Evolutionary conservation across 2,797 vertebrate species (phyloP).

Genomic region (Hippocampus kuda): DNA sequence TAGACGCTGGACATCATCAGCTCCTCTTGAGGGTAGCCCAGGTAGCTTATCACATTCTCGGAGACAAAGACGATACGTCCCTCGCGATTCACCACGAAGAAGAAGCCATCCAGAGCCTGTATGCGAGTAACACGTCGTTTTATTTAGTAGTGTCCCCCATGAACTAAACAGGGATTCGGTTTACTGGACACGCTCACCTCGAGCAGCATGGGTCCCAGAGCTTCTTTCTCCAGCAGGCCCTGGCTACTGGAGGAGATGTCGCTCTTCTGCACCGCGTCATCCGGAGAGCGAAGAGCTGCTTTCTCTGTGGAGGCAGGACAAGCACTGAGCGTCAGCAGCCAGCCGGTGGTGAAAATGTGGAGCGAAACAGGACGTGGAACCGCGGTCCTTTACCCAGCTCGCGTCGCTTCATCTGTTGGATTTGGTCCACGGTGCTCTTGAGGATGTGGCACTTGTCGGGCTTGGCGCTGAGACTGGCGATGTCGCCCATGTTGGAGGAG

Average conservation of each 20-base stretch:
- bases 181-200: constrained; percentile 64
- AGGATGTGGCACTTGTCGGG: constrained; percentile 95
- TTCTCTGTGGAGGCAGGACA: constrained; percentile 65
- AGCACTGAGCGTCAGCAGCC: neutral
- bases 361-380: neutral
- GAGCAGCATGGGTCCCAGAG: constrained; percentile 83
- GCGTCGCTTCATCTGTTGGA: constrained; percentile 88
- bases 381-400: constrained; percentile 74
- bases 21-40: constrained; percentile 89
- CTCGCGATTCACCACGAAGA: constrained; percentile 93
- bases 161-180: neutral
- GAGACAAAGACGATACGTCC: constrained; percentile 91
- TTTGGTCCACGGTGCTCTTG: constrained; percentile 87
- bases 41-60: constrained; percentile 86
- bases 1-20: constrained; percentile 93
- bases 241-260: constrained; percentile 94
- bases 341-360: neutral
- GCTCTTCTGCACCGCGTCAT: constrained; percentile 88
- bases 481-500: constrained; percentile 87
- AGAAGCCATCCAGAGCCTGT: constrained; percentile 88
- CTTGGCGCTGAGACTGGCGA: constrained; percentile 85
- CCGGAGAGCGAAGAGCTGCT: constrained; percentile 66
- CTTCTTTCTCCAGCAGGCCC: constrained; percentile 85
- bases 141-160: no score
- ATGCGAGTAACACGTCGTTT: no score